Evolutionary conservation across 1,140 invertebrate species (phyloP), one percentile per base, ranked within the genome.

Genomic region (Drosophila ananassae): DNA sequence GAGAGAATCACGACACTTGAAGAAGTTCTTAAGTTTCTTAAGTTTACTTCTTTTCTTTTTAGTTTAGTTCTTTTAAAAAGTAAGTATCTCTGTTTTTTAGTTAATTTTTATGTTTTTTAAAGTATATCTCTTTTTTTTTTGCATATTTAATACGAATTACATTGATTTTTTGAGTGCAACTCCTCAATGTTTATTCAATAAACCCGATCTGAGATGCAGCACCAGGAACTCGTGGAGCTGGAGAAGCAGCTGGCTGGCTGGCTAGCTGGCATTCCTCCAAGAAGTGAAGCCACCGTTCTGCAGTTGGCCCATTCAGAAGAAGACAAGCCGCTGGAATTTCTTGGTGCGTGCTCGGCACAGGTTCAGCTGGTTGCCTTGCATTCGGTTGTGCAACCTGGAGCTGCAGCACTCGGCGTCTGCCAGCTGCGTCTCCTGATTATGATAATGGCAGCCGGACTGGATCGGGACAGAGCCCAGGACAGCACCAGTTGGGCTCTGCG

Each of bases 271-370:
- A 79, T 74, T 79, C 77, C 76, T 67, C 21, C 24, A 30, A 69
- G 66, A 53, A 53, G 58, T 32, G 24, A 52, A 5, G 51, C 32
- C 10, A 55, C 41, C 44, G 9, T 47, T 54, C 62, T 64, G 55
- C 73, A 73, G 83, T 89, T 82, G 59, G 34, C 64, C 79, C 87
- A 89, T 90, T 89, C 89, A 90, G 34, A 37, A 37, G 34, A 37
- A 79, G 55, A 90, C 89, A 90, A 90, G 79, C 80, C 74, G 67
- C 73, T 74, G 89, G 89, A 90, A 90, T 90, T 90, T 90, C 79
- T 89, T 90, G 89, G 89, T 90, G 89, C 89, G 89, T 90, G 89
- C 89, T 90, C 78, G 89, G 89, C 89, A 90, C 89, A 44, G 75
- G 68, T 78, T 77, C 56, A 79, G 67, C 73, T 72, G 67, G 69